These are phyloP conservation scores for Eumaeus atala DNA, from an alignment of 1,140 invertebrate genomes.

Conservation along the genomic window DNA sequence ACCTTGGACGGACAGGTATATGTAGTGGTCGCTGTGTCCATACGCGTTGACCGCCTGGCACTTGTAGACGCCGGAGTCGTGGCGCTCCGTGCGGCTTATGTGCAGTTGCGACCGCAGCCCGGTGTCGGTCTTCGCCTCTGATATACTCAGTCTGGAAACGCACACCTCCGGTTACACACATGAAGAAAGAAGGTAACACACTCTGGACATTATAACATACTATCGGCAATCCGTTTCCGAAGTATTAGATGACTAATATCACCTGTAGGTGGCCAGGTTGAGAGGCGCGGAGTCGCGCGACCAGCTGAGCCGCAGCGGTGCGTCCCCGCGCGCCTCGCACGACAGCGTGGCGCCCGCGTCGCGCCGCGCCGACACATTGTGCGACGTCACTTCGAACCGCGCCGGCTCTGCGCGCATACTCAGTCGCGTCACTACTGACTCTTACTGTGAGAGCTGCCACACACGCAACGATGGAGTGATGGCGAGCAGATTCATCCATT, in stretches of 20 bases:
- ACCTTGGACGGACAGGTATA: conserved; percentile 91
- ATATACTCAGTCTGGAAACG: conserved; percentile 76
- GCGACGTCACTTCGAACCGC: conserved; percentile 82
- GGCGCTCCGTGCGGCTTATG: conserved; percentile 80
- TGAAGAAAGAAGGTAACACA: no score
- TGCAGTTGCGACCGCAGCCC: conserved; percentile 83
- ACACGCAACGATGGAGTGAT: no score
- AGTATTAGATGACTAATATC: neutral
- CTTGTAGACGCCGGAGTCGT: conserved; percentile 90
- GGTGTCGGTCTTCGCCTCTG: conserved; percentile 82
- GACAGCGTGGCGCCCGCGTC: conserved; percentile 82
- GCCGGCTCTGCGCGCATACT: conserved; percentile 79
- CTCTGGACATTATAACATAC: no score
- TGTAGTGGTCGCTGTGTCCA: conserved; percentile 88
- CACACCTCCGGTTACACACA: no score
- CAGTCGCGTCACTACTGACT: neutral
- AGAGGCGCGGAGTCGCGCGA: conserved; percentile 80
- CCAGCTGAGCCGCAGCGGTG: conserved; percentile 88
- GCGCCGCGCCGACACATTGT: conserved; percentile 81
- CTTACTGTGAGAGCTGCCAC: no score
- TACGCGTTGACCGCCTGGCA: conserved; percentile 90
- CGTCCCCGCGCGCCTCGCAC: conserved; percentile 91
- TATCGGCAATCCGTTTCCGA: no score
- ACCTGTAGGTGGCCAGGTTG: conserved; percentile 81
- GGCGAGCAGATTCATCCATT: no score